These are phyloP conservation scores for Nasonia longicornis DNA, from an alignment of 1,140 invertebrate genomes.

Conservation along the genomic window DNA sequence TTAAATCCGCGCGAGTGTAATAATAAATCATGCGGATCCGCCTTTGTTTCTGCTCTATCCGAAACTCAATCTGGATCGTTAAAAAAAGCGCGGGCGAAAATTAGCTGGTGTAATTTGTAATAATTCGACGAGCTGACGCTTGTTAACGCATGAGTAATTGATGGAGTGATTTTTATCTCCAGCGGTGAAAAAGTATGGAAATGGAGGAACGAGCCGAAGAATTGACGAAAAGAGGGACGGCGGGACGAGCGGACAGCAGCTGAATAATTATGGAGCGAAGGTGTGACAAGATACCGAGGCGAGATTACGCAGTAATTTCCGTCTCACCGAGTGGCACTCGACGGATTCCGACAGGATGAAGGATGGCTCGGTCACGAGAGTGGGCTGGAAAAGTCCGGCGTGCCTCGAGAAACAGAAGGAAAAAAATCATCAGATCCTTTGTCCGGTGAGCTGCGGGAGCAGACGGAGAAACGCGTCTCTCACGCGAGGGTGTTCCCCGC, in stretches of 20 bases:
- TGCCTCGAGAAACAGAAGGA: neutral
- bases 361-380: neutral
- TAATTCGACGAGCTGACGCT: neutral
- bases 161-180: neutral
- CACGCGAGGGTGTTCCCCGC: slow-evolving; percentile 22
- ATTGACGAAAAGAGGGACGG: neutral
- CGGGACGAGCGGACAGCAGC: neutral
- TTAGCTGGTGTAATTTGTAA: neutral
- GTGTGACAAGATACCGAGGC: slow-evolving; percentile 3
- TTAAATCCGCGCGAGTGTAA: neutral
- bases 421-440: slow-evolving; percentile 12
- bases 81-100: neutral
- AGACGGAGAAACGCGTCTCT: neutral
- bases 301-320: slow-evolving; percentile 15
- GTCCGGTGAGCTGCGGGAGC: slow-evolving; percentile 1
- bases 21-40: slow-evolving; percentile 4
- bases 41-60: neutral
- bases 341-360: slow-evolving; percentile 29
- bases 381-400: neutral
- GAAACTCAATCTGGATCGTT: neutral
- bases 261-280: slow-evolving; percentile 8
- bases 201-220: neutral
- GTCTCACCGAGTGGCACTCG: neutral
- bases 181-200: neutral
- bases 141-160: neutral